These are phyloP conservation scores for Ectemnius continuus DNA, from an alignment of 2,888 invertebrate species.

Conservation along the genomic window DNA sequence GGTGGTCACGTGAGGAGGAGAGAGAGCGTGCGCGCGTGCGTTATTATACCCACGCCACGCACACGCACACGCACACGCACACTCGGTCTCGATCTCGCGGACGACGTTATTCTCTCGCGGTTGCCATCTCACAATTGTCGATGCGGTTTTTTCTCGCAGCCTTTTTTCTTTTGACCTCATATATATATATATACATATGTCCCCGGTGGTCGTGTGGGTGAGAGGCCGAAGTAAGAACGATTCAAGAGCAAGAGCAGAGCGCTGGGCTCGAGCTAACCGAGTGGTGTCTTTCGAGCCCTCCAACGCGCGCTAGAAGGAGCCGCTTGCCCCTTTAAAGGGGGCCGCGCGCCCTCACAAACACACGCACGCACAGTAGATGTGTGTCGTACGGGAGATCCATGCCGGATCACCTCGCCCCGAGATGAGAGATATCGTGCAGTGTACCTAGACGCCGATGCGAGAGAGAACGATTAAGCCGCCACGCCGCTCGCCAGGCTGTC, in stretches of 20 bases:
- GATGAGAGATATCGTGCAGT: background rate
- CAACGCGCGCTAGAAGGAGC: background rate
- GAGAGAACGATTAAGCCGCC: conserved; percentile 56
- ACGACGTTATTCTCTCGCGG: background rate
- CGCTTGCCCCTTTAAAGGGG: too few species aligned
- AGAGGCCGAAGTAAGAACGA: conserved; percentile 61
- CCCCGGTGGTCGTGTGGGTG: conserved; percentile 27
- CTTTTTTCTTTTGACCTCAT: background rate
- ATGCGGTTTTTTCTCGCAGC: too few species aligned
- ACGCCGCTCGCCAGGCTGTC: conserved; percentile 61
- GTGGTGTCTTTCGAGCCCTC: too few species aligned
- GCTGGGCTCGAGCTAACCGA: background rate
- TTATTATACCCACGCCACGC: background rate
- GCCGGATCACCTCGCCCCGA: background rate
- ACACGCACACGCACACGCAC: background rate
- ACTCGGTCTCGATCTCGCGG: background rate
- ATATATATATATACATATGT: background rate
- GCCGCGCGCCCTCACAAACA: background rate
- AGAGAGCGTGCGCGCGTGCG: conserved; percentile 1
- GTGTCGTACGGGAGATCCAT: background rate
- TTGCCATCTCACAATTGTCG: too few species aligned
- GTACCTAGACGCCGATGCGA: conserved; percentile 15
- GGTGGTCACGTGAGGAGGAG: background rate
- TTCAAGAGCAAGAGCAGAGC: conserved; percentile 16
- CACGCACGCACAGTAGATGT: background rate